Evolutionary conservation across 2,888 invertebrate genomes (phyloP), one percentile per base, ranked within the genome.

Genomic region (Drosophila subquinaria): DNA sequence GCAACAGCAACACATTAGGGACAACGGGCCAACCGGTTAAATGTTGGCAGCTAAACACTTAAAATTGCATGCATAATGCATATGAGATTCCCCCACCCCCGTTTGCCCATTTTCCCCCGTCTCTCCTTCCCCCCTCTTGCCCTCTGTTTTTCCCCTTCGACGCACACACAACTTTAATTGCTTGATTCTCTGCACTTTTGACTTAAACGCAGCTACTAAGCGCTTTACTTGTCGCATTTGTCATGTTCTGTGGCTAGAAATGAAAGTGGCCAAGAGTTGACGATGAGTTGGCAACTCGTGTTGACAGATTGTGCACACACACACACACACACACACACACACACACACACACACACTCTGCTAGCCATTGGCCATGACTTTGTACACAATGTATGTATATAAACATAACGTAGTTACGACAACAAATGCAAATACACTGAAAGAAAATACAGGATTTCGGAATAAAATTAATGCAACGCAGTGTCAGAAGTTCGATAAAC

Each of bases 1-100:
- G n/a, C n/a, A n/a, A n/a, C 36, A 36, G 30, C 33, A 57, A 33
- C 53, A 52, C 61, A 74, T 74, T 74, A 69, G 61, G 43, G 38
- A 43, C 53, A 30, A 8, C 30, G 30, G 30, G 38, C 36, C 61
- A 40, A 53, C 10, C 40, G 45, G 51, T 38, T 23, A 55, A 62
- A 48, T 62, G 50, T 43, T 35, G 33, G 33, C 30, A 17, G 38
- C 30, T 33, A 40, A 43, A 47, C 63, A 67, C 74, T 77, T 74
- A 61, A 77, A 59, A 52, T 48, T 50, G 70, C 64, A 78, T 77
- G 27, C 43, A 77, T 74, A 67, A 73, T 64, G 66, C 70, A 67
- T 53, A 27, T 38, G 56, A 43, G 48, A 36, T 42, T 23, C 20
- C 50, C n/a, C 51, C 17, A 17, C 11, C 3, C 42, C 27, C 27